These are phyloP conservation scores for Acridotheres tristis DNA, from an alignment of 2,797 vertebrate species.

Conservation along the genomic window DNA sequence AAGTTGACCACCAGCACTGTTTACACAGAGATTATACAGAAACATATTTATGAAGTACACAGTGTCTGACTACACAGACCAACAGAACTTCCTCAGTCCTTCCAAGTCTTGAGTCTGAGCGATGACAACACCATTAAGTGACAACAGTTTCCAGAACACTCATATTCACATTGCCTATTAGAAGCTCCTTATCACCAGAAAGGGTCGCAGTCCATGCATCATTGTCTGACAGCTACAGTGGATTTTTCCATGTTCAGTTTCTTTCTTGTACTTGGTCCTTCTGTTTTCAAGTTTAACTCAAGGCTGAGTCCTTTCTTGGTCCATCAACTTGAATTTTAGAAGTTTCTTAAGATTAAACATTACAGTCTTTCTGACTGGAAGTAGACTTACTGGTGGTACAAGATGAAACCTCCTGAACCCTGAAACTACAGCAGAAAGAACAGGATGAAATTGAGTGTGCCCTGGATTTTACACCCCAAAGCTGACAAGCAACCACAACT, in stretches of 20 bases:
- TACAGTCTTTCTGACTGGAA: background rate
- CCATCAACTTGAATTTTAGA: background rate
- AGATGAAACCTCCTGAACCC: background rate
- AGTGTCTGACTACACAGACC: background rate
- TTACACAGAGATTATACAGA: background rate
- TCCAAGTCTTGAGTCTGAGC: background rate
- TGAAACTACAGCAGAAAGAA: background rate
- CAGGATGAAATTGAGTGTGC: rapidly evolving
- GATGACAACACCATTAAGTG: background rate
- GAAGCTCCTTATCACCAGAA: background rate
- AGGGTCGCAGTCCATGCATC: background rate
- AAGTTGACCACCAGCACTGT: background rate
- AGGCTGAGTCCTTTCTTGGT: background rate
- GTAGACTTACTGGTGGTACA: background rate
- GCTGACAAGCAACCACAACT: background rate
- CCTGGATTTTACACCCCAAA: background rate
- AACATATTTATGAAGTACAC: background rate
- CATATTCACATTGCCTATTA: background rate
- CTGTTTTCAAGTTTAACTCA: background rate
- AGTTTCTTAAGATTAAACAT: background rate
- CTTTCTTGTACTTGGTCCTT: background rate
- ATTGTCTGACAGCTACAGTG: background rate
- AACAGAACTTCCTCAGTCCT: background rate
- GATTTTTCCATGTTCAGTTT: background rate
- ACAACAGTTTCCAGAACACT: background rate